Evolutionary conservation across 2,113 vertebrate genomes (phyloP).

Genomic region (Nerophis ophidion): DNA sequence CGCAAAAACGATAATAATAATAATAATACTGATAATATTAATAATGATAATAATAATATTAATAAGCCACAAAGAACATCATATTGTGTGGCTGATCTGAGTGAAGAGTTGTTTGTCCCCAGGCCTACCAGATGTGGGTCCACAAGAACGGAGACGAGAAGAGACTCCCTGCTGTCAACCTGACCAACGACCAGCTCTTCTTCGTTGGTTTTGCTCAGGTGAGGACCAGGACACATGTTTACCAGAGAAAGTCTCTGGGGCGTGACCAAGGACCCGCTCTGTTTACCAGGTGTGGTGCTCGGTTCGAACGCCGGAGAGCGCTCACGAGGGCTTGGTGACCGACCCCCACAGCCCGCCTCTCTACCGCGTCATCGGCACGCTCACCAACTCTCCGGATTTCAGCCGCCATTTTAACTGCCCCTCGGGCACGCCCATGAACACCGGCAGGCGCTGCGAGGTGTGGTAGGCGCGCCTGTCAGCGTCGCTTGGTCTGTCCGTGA

Average conservation of each 20-base stretch:
- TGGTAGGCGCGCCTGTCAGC: slow-evolving; percentile 73
- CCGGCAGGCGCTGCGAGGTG: slow-evolving; percentile 88
- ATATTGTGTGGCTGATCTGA: too few species aligned
- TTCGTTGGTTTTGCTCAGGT: slow-evolving; percentile 98
- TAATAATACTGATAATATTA: too few species aligned
- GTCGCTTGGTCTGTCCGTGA: too few species aligned
- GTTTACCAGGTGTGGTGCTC: slow-evolving; percentile 91
- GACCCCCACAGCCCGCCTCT: slow-evolving; percentile 94
- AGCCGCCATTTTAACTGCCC: slow-evolving; percentile 86
- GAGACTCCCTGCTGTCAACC: slow-evolving; percentile 83
- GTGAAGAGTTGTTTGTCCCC: neutral
- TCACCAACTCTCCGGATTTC: slow-evolving; percentile 95
- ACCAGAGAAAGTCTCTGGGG: neutral
- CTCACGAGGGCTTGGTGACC: slow-evolving; percentile 92
- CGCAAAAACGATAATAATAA: too few species aligned
- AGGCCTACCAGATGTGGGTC: slow-evolving; percentile 90
- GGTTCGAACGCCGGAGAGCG: slow-evolving; percentile 91
- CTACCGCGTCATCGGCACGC: slow-evolving; percentile 89
- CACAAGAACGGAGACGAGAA: slow-evolving; percentile 83
- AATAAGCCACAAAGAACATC: too few species aligned
- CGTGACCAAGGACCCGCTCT: neutral
- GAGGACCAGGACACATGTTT: neutral
- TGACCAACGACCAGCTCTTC: slow-evolving; percentile 96
- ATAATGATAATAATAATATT: too few species aligned
- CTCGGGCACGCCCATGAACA: slow-evolving; percentile 87